Conservation (phyloP, 1,140 invertebrate species). For the Branchinecta lynchi region DNA sequence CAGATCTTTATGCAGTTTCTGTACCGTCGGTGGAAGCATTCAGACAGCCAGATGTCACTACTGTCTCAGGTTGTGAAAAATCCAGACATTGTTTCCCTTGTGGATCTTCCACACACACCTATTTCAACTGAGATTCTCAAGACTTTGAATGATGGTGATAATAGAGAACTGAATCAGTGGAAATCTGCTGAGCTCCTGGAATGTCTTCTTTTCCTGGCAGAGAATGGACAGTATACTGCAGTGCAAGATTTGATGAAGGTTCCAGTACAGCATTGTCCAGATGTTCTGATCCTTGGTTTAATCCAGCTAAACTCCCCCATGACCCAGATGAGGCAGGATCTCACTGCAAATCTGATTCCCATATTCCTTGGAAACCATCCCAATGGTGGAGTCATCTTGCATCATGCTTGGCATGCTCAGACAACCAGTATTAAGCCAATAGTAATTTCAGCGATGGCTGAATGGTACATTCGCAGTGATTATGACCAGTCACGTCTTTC, state of each 20-base stretch:
- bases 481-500: constrained; percentile 83
- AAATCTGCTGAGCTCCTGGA: constrained; percentile 80
- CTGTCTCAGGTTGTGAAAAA: constrained; percentile 62
- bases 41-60: constrained; percentile 79
- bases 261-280: constrained; percentile 81
- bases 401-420: constrained; percentile 72
- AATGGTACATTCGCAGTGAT: constrained; percentile 84
- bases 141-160: constrained; percentile 74
- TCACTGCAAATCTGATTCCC: constrained; percentile 67
- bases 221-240: constrained; percentile 59
- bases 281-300: constrained; percentile 67
- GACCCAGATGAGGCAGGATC: constrained; percentile 59
- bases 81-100: constrained; percentile 84
- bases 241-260: constrained; percentile 83
- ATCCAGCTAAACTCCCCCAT: constrained; percentile 54
- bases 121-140: constrained; percentile 78
- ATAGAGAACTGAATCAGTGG: constrained; percentile 81
- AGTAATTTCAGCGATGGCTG: constrained; percentile 91
- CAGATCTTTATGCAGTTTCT: constrained; percentile 75
- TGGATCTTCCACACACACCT: constrained; percentile 70
- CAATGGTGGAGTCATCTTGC: constrained; percentile 78
- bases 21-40: constrained; percentile 79
- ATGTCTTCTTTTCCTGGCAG: constrained; percentile 64
- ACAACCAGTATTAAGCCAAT: constrained; percentile 50
- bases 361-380: constrained; percentile 87